Evolutionary conservation across 1,140 invertebrate genomes (phyloP), one percentile per base, ranked within the genome.

Genomic region (Zaprionus africanus): DNA sequence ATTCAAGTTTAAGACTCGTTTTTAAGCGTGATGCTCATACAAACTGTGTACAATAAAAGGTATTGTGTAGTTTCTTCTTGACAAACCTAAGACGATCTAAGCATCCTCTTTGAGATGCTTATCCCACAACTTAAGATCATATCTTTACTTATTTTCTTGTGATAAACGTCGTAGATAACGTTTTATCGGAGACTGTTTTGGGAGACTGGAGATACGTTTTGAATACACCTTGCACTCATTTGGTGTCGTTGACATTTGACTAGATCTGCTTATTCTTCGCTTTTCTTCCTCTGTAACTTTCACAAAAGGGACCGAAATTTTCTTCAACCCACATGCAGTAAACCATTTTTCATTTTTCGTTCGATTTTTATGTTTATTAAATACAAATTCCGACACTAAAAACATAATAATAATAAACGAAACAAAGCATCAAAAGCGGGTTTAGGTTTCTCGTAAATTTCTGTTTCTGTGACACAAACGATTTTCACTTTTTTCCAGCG

Each of bases 401-500:
- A 65, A 72, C 49, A 51, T 19, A 46, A 46, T 59, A 64, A 71
- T 58, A 65, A 60, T 61, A 67, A 41, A 64, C 41, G 68, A 41
- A 72, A 51, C 36, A 31, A 53, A 41, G 34, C 26, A 64, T 58
- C 31, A 60, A 71, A 71, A 54, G 22, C 43, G 34, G 66, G 19
- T 60, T 68, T 66, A 49, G 41, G 58, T 54, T 43, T 65, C 56
- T 67, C 78, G 57, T 80, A 65, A 74, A 69, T 31, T 76, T 72
- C 34, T 64, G 41, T 22, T n/a, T 46, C n/a, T 36, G 26, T 63
- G 64, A 43, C 63, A 41, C 24, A 64, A 74, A 69, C 49, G 65
- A 70, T 79, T 81, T 78, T 81, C 76, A 81, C 76, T 68, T 77
- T 79, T 63, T 66, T 73, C 61, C 31, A 59, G 28, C 31, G 22